Evolutionary conservation across 2,797 vertebrate genomes (phyloP).

Genomic region (Hypotaenidia okinawae): DNA sequence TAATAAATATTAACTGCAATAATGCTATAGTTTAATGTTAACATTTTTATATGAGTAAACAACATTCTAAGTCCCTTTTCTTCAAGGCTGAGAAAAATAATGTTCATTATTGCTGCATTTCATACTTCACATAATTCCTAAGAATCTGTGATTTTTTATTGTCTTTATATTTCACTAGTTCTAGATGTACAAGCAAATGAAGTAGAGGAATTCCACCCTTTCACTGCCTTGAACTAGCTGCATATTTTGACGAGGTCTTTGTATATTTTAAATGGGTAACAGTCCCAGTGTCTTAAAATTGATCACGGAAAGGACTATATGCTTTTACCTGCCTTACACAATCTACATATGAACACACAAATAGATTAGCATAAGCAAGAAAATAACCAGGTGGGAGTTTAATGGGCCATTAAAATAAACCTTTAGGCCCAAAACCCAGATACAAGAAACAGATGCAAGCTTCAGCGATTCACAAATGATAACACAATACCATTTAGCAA

Average conservation of each 20-base stretch:
- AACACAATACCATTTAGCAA: conserved; percentile 1
- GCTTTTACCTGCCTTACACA: background rate
- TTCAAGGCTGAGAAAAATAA: background rate
- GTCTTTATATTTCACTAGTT: background rate
- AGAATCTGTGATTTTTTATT: background rate
- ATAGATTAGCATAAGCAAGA: background rate
- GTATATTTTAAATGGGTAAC: background rate
- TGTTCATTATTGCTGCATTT: background rate
- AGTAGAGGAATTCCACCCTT: background rate
- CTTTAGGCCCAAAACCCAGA: background rate
- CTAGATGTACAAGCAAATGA: background rate
- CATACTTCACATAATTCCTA: background rate
- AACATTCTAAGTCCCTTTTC: background rate
- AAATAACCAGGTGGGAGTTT: background rate
- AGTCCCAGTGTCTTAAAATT: background rate
- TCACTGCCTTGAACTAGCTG: background rate
- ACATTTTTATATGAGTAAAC: background rate
- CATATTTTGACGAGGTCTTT: background rate
- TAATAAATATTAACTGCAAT: background rate
- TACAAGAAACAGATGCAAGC: background rate
- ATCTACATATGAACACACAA: background rate
- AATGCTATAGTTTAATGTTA: background rate
- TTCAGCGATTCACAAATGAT: background rate
- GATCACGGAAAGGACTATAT: background rate
- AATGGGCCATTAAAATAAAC: conserved; percentile 3